Percentiles rank a stretch among this genome's conserved stretches.
Evolutionary conservation across 2,888 invertebrate species (phyloP).

Genomic region (Nowickia ferox): DNA sequence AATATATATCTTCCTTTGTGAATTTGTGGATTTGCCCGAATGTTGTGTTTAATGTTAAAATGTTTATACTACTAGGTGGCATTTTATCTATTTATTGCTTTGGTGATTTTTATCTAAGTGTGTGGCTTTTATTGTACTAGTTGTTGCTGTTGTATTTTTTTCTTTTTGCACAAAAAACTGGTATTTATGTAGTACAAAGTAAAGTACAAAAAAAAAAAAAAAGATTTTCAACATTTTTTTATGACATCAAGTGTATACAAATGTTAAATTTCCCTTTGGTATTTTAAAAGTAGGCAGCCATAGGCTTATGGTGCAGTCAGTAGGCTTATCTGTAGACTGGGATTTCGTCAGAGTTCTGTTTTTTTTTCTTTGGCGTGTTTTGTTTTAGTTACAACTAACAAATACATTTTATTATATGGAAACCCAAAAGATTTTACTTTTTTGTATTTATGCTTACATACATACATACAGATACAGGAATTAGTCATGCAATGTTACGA

Average conservation of each 20-base stretch:
- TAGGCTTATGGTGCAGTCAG: slow-evolving; percentile 46
- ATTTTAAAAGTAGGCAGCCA: slow-evolving; percentile 47
- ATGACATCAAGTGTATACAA: slow-evolving; percentile 74
- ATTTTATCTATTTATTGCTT: slow-evolving; percentile 82
- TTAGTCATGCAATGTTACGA: slow-evolving; percentile 64
- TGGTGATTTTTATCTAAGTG: slow-evolving; percentile 81
- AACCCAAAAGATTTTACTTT: slow-evolving; percentile 29
- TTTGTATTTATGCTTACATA: not conserved
- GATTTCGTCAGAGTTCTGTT: slow-evolving; percentile 68
- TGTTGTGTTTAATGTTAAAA: slow-evolving; percentile 65
- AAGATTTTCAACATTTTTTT: slow-evolving; percentile 72
- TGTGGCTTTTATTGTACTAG: slow-evolving; percentile 73
- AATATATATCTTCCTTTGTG: slow-evolving; percentile 42
- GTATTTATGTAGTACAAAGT: slow-evolving; percentile 52
- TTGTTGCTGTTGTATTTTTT: slow-evolving; percentile 46
- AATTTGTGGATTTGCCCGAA: slow-evolving; percentile 63
- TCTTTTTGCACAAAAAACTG: slow-evolving; percentile 70
- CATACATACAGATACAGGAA: slow-evolving; percentile 16
- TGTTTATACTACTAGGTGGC: slow-evolving; percentile 73
- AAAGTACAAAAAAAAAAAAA: slow-evolving; percentile 28
- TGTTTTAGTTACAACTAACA: slow-evolving; percentile 38
- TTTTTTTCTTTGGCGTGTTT: slow-evolving; percentile 27
- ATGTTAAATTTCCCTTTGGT: slow-evolving; percentile 69
- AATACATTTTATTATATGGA: slow-evolving; percentile 53
- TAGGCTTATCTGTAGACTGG: slow-evolving; percentile 68